Conservation (phyloP, 2,888 invertebrate species). For the Ophioninae sp. region DNA sequence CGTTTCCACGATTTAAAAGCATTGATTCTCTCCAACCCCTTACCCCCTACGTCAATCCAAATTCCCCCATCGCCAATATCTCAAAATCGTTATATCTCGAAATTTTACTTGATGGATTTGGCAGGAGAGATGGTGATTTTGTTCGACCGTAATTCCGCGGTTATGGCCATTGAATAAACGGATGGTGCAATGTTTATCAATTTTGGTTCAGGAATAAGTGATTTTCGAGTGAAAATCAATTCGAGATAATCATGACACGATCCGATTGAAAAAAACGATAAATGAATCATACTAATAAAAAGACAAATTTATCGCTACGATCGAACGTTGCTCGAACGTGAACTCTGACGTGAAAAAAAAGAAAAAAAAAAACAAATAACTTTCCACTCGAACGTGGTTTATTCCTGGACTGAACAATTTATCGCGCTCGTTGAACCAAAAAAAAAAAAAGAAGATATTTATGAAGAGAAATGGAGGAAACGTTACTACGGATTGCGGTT, state of each 20-base stretch:
- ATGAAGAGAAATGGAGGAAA: conserved; percentile 35
- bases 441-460: conserved; percentile 38
- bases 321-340: background rate
- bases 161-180: conserved; percentile 3
- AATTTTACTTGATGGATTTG: background rate
- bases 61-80: background rate
- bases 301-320: background rate
- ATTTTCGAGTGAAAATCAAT: conserved; percentile 1
- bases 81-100: background rate
- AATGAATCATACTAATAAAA: background rate
- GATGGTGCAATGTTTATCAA: background rate
- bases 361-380: background rate
- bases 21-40: conserved; percentile 2
- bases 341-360: background rate
- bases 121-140: conserved; percentile 32
- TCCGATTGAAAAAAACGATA: no score
- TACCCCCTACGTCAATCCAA: no score
- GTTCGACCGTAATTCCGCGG: conserved; percentile 8
- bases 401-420: conserved; percentile 13
- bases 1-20: conserved; percentile 42
- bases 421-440: conserved; percentile 47
- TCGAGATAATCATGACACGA: no score
- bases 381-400: conserved; percentile 1
- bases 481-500: conserved; percentile 57
- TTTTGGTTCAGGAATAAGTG: background rate